Percentiles rank a stretch among this genome's conserved stretches.
Conservation (phyloP, 2,797 vertebrate genomes). For the Halcyon badia region DNA sequence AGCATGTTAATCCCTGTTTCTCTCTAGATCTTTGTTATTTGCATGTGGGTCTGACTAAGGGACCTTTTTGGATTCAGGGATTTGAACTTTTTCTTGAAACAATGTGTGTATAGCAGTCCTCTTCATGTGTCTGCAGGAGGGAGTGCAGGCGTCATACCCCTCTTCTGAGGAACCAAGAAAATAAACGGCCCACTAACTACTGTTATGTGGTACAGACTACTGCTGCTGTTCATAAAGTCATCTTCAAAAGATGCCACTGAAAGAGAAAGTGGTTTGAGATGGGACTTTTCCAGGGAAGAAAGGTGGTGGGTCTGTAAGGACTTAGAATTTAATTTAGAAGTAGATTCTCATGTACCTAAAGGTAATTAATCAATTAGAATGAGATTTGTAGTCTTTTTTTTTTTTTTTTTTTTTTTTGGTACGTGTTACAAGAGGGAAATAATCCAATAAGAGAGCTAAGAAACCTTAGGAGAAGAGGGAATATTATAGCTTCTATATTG, state of each 20-base stretch:
- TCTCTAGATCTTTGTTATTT: neutral
- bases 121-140: neutral
- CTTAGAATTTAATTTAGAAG: neutral
- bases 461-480: neutral
- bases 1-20: neutral
- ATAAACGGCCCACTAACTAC: neutral
- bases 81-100: neutral
- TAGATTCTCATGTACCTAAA: neutral
- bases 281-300: neutral
- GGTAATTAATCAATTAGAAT: neutral
- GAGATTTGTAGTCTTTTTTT: neutral
- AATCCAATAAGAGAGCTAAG: neutral
- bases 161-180: neutral
- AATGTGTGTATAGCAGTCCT: accelerated
- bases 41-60: neutral
- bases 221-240: neutral
- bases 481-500: neutral
- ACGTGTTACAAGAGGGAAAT: neutral
- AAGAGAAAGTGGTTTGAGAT: neutral
- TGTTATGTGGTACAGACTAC: neutral
- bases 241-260: neutral
- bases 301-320: neutral
- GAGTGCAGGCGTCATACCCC: neutral
- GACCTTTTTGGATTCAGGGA: neutral
- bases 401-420: neutral